Evolutionary conservation across 2,113 vertebrate species (phyloP).

Genomic region (Mobula hypostoma): DNA sequence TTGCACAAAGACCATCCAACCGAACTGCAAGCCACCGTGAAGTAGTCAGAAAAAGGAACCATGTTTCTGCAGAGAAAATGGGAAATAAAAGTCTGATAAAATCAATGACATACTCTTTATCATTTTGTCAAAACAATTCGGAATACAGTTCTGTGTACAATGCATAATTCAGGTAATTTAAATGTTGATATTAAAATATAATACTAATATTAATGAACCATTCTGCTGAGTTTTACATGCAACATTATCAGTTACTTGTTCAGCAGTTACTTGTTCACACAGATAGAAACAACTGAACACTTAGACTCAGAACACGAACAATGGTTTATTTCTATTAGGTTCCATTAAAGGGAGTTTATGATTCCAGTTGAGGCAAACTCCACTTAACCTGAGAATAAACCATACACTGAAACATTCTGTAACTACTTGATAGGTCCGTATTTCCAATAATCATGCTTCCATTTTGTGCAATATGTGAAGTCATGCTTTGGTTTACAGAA

Average conservation of each 20-base stretch:
- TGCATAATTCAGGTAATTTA: background rate
- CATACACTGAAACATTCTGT: background rate
- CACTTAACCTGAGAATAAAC: background rate
- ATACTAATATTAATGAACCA: background rate
- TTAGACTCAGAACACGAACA: background rate
- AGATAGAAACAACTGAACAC: background rate
- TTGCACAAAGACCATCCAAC: slow-evolving; percentile 84
- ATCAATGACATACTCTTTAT: background rate
- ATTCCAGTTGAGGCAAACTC: background rate
- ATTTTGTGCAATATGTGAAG: background rate
- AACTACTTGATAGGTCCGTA: background rate
- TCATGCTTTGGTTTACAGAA: background rate
- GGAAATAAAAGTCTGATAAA: background rate
- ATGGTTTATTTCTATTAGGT: background rate
- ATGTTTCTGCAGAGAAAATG: slow-evolving; percentile 66
- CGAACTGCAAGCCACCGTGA: slow-evolving; percentile 91
- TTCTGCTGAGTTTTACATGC: background rate
- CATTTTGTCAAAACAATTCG: slow-evolving; percentile 1
- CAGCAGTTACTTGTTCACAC: background rate
- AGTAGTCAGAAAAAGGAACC: slow-evolving; percentile 88
- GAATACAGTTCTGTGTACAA: background rate
- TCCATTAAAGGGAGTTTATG: background rate
- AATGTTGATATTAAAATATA: background rate
- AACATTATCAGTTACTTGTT: background rate
- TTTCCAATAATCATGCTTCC: background rate